Percentiles rank a stretch among this genome's conserved stretches.
Conservation (phyloP, 2,113 vertebrate genomes). For the Romanogobio albipinnatus region DNA sequence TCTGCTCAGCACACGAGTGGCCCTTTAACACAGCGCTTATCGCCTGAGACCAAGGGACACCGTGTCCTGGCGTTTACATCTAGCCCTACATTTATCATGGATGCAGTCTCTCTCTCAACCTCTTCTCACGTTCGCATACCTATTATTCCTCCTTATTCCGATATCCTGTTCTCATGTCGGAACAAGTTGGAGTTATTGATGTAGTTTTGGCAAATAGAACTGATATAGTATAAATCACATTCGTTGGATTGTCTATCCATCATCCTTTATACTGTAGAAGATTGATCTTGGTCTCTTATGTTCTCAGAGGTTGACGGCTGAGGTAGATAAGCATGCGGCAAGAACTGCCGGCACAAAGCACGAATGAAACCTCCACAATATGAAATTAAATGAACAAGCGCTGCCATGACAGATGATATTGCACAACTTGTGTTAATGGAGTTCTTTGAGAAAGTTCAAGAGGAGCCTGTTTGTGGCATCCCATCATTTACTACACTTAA, state of each 20-base stretch:
- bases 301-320: conserved; percentile 13
- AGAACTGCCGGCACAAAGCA: background rate
- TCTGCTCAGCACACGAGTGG: conserved; percentile 14
- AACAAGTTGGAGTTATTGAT: background rate
- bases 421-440: conserved; percentile 7
- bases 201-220: background rate
- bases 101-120: background rate
- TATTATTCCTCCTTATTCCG: background rate
- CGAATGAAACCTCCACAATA: background rate
- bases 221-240: conserved; percentile 27
- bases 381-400: conserved; percentile 22
- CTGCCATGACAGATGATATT: conserved; percentile 31
- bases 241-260: conserved; percentile 4
- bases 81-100: conserved; percentile 26
- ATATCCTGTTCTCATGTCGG: background rate
- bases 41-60: background rate
- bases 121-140: background rate
- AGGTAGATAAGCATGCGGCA: conserved; percentile 11
- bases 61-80: background rate
- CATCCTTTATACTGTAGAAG: background rate
- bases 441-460: conserved; percentile 5
- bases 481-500: conserved; percentile 17
- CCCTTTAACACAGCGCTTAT: conserved; percentile 26
- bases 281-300: background rate
- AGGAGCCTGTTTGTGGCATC: background rate